A percentile compares a stretch with the other conserved stretches of the same genome.
Evolutionary conservation across 2,797 vertebrate species (phyloP).

Genomic region (Lophotriccus pileatus): DNA sequence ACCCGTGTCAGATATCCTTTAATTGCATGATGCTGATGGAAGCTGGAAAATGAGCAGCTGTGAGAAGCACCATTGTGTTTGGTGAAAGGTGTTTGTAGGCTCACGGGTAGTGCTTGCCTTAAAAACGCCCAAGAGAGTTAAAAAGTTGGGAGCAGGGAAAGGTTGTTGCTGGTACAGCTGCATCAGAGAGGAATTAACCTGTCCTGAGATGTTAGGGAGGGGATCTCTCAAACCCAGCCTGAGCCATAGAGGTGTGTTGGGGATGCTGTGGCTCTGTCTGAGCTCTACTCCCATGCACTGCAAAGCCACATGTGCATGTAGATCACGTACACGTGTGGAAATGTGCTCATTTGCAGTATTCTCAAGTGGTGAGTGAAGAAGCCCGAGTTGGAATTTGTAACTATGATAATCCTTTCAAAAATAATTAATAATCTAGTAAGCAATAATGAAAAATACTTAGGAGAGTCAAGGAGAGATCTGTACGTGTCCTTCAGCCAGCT

Average conservation of each 20-base stretch:
- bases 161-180: not conserved
- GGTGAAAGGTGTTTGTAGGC: not conserved
- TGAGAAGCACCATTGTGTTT: not conserved
- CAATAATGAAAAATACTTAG: not conserved
- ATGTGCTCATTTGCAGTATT: not conserved
- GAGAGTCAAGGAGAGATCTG: not conserved
- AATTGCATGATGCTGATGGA: not conserved
- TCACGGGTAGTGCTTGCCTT: not conserved
- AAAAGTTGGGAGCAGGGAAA: not conserved
- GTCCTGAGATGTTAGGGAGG: not conserved
- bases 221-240: not conserved
- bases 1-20: not conserved
- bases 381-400: not conserved
- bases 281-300: fast-evolving
- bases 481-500: not conserved
- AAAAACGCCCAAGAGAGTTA: not conserved
- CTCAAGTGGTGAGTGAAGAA: not conserved
- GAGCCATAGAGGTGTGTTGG: not conserved
- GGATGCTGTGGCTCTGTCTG: not conserved
- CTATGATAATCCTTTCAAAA: constrained; percentile 2
- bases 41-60: not conserved
- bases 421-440: not conserved
- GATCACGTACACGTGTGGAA: not conserved
- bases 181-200: not conserved
- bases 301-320: not conserved